Percentiles rank a stretch among this genome's conserved stretches.
Conservation (phyloP, 2,797 vertebrate genomes). For the Parambassis ranga region DNA sequence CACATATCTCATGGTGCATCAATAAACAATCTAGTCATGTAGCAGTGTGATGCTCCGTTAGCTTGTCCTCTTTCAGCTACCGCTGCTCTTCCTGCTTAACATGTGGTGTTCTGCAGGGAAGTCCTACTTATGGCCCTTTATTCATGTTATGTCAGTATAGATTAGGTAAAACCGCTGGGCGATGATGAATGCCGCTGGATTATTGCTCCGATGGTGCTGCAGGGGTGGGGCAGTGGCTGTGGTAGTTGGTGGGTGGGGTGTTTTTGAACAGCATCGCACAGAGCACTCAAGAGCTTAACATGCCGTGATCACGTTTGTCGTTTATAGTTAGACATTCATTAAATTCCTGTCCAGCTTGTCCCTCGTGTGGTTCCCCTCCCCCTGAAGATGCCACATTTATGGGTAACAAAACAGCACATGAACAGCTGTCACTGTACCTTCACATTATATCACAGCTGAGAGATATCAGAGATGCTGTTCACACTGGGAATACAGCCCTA, state of each 20-base stretch:
- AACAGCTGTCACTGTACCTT: slow-evolving; percentile 6
- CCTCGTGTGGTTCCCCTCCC: neutral
- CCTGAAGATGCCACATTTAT: neutral
- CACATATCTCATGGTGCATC: no score
- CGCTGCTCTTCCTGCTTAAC: neutral
- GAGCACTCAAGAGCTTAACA: slow-evolving; percentile 65
- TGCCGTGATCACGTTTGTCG: slow-evolving; percentile 27
- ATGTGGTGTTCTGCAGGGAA: neutral
- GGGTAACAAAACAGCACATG: neutral
- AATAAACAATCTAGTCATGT: neutral
- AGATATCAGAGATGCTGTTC: slow-evolving; percentile 5
- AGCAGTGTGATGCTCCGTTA: neutral
- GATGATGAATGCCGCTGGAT: slow-evolving; percentile 56
- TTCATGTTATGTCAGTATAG: slow-evolving; percentile 43
- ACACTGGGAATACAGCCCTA: slow-evolving; percentile 12
- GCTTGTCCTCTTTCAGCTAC: slow-evolving; percentile 4
- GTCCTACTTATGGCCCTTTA: slow-evolving; percentile 35
- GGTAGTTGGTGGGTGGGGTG: neutral
- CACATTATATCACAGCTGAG: slow-evolving; percentile 6
- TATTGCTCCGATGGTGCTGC: slow-evolving; percentile 41
- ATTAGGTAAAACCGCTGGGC: slow-evolving; percentile 44
- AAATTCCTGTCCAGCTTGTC: neutral
- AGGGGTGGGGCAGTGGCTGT: neutral
- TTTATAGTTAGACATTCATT: slow-evolving; percentile 7
- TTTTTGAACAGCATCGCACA: neutral